phyloP scores from a whole-genome alignment of 2,888 invertebrate species.

The Timema cristinae region DNA sequence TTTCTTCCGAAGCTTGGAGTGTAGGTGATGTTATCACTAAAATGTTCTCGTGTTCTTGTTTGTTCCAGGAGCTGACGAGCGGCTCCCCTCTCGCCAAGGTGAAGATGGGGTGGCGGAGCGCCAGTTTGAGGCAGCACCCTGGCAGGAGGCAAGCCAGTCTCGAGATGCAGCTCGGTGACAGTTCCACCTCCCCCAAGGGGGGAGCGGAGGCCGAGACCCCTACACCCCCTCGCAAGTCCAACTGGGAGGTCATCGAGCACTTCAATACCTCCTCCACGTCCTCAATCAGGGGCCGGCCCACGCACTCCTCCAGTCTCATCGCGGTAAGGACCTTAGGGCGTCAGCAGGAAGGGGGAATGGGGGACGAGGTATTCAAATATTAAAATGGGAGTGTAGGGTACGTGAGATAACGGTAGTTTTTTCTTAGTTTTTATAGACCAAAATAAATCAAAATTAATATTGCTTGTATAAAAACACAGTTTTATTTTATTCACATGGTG shows the following conservation, averaged over 20 bases:
- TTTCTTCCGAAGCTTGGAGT: too few relatives aligned
- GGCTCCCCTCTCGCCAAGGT: constrained; percentile 18
- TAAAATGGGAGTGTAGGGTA: neutral
- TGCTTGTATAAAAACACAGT: too few relatives aligned
- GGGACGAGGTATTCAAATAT: constrained; percentile 54
- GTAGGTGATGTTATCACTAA: too few relatives aligned
- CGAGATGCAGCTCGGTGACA: constrained; percentile 16
- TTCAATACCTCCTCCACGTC: constrained; percentile 58
- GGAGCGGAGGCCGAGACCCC: constrained; percentile 48
- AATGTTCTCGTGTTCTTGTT: too few relatives aligned
- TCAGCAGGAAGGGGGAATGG: neutral
- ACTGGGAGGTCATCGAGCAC: constrained; percentile 90
- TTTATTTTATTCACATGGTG: too few relatives aligned
- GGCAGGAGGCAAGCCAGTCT: constrained; percentile 29
- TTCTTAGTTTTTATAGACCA: too few relatives aligned
- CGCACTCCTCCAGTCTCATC: constrained; percentile 59
- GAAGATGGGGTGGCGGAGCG: constrained; percentile 20
- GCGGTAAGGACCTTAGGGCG: constrained; percentile 50
- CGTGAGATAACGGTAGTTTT: constrained; percentile 17
- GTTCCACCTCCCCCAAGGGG: constrained; percentile 42
- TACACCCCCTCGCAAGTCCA: constrained; percentile 63
- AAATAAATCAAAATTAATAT: too few relatives aligned
- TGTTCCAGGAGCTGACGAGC: constrained; percentile 23
- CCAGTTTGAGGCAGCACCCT: constrained; percentile 51
- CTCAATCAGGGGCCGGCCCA: constrained; percentile 15